Percentiles rank a stretch among this genome's conserved stretches.
Evolutionary conservation across 2,113 vertebrate species (phyloP).

Genomic region (Neomonachus schauinslandi): DNA sequence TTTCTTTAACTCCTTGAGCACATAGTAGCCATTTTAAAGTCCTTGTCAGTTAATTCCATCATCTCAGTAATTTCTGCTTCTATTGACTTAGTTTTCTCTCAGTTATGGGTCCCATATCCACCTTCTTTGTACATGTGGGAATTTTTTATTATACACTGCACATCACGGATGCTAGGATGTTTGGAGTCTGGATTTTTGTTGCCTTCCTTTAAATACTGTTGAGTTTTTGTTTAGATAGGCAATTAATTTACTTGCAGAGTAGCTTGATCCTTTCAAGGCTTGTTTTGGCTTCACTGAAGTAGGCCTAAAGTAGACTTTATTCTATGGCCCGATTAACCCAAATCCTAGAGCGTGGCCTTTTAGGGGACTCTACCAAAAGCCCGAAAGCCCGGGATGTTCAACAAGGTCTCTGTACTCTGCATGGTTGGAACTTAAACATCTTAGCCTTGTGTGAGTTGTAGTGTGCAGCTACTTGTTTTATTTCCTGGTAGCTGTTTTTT

Average conservation of each 20-base stretch:
- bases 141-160: background rate
- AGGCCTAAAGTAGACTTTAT: background rate
- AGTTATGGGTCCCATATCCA: background rate
- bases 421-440: background rate
- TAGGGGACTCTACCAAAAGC: background rate
- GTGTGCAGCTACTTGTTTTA: background rate
- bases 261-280: slow-evolving; percentile 13
- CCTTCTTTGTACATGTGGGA: background rate
- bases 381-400: background rate
- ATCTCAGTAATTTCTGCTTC: background rate
- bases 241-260: background rate
- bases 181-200: background rate
- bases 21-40: background rate
- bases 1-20: slow-evolving; percentile 15
- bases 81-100: background rate
- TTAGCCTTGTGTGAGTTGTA: background rate
- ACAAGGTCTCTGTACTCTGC: background rate
- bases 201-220: background rate
- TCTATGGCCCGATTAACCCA: background rate
- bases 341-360: background rate
- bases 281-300: background rate
- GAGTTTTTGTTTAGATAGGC: background rate
- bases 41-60: background rate
- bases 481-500: background rate
- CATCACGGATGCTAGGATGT: background rate